These are phyloP conservation scores for Passerculus sandwichensis DNA, from an alignment of 2,797 vertebrate genomes.

Conservation along the genomic window DNA sequence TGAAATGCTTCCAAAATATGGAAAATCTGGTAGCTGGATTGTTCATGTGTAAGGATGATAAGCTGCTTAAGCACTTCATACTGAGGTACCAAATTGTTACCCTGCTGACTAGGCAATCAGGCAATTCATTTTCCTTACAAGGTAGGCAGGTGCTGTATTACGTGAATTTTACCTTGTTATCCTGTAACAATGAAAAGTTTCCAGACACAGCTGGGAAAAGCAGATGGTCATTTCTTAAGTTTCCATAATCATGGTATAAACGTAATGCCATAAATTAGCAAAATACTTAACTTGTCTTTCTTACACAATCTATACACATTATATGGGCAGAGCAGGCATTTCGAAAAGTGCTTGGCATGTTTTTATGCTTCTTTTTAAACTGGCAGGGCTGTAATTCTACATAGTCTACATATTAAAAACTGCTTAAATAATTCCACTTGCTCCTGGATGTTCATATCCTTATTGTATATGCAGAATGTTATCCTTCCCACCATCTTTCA, in stretches of 20 bases:
- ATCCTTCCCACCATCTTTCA: background rate
- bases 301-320: constrained; percentile 23
- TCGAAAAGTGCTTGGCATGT: background rate
- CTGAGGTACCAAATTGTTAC: constrained; percentile 14
- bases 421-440: background rate
- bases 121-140: background rate
- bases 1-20: constrained; percentile 6
- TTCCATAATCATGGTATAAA: background rate
- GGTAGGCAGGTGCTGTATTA: background rate
- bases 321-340: constrained; percentile 37
- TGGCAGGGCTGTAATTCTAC: constrained; percentile 41
- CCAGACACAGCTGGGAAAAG: constrained; percentile 1
- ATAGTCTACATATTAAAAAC: constrained; percentile 45
- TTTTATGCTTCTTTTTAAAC: constrained; percentile 16
- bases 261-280: background rate
- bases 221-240: constrained; percentile 27
- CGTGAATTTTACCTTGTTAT: background rate
- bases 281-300: constrained; percentile 35
- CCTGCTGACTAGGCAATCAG: background rate
- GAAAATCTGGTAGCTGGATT: background rate
- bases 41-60: background rate
- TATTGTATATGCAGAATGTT: background rate
- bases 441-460: background rate
- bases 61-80: constrained; percentile 12
- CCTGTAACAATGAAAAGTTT: constrained; percentile 30